Evolutionary conservation across 2,888 invertebrate species (phyloP).

Genomic region (Dugesia japonica): DNA sequence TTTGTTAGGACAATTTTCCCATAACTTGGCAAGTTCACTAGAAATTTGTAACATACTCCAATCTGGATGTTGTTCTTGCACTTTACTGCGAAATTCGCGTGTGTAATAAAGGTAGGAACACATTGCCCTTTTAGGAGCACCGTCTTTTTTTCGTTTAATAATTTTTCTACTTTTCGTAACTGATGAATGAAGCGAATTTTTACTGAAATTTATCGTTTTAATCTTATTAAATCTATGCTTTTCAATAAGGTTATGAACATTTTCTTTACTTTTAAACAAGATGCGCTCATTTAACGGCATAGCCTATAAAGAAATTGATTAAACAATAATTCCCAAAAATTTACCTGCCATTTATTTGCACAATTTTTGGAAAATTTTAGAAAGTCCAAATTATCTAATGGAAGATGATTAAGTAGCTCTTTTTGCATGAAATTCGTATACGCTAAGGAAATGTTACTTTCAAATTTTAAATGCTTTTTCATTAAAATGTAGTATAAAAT

Average conservation of each 20-base stretch:
- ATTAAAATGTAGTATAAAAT: no score
- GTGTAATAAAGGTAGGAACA: background rate
- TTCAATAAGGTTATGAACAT: no score
- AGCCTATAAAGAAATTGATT: no score
- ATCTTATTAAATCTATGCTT: no score
- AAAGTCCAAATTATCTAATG: background rate
- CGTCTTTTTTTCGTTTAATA: background rate
- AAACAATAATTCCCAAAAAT: no score
- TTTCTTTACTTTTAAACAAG: no score
- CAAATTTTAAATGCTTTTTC: background rate
- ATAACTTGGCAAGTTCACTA: background rate
- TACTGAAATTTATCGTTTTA: no score
- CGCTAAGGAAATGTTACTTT: background rate
- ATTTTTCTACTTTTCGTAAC: no score
- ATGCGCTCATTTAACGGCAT: no score
- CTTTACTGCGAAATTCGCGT: background rate
- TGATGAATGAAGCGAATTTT: no score
- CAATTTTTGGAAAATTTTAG: background rate
- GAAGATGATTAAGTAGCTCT: background rate
- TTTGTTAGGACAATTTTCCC: background rate
- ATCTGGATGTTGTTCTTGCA: background rate
- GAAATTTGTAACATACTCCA: conserved; percentile 1
- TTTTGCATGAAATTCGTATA: conserved; percentile 11
- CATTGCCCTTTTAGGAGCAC: background rate
- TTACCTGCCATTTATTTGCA: background rate